Base-by-base conservation (phyloP, 2,113 vertebrate species). In the Oenanthe oenanthe region DNA sequence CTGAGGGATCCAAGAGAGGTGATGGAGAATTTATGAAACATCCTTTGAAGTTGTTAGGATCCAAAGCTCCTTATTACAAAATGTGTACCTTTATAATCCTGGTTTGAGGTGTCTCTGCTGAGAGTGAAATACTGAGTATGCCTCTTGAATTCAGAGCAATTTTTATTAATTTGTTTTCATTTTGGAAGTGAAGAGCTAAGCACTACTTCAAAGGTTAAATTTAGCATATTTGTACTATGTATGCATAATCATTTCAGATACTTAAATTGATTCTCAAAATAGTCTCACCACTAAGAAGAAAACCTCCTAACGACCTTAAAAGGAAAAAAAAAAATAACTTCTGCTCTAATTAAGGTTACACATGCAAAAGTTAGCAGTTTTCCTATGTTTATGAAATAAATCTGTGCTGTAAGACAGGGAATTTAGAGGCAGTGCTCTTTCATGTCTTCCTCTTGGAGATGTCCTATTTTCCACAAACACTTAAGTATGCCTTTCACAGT, bases 201-300 rank as follows among this genome's bases (percentile, higher is more conserved):
- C 88, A 78, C 22, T 87, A 68, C 77, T 95, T 95, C 77, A 95
- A 92, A 93, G 58, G 81, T 95, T 85, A 94, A 65, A 75, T 75
- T 85, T 73, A 92, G 28, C 36, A 25, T 91, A 75, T 63, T 75
- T 76, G 26, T 76, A 40, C 31, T 58, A n/a, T 24, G 24, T n/a
- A 53, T 74, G 72, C 32, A 56, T 45, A 81, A 57, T 45, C 2
- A 85, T 65, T 91, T 85, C 72, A 26, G 32, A 42, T 76, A 76
- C 91, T 95, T 91, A 89, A 89, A 85, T 31, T 70, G 26, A 36
- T 72, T 85, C 74, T 68, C 61, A 78, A 95, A 94, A 84, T 74
- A 86, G 53, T 40, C 15, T 86, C 36, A 24, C 11, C 15, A 68
- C 29, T 24, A 78, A 81, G 77, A 73, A 72, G 51, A 85, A 94